Conservation (phyloP, 2,888 invertebrate genomes). For the Tuberolachnus salignus region DNA sequence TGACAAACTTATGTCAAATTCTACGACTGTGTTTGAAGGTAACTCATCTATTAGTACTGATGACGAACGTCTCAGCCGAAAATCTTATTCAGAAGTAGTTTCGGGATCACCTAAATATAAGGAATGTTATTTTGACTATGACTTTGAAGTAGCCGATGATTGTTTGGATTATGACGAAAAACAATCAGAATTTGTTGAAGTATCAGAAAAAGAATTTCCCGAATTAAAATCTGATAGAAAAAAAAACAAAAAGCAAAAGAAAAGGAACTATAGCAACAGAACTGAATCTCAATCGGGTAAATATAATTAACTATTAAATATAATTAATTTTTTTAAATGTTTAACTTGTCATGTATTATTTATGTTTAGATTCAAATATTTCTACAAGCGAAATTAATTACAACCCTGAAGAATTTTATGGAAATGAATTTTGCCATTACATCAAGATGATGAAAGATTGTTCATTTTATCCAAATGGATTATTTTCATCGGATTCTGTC, state of each 20-base stretch:
- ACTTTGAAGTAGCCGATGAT: slow-evolving; percentile 31
- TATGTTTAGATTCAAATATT: slow-evolving; percentile 27
- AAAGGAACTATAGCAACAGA: slow-evolving; percentile 31
- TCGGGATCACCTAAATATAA: slow-evolving; percentile 21
- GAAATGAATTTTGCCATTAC: slow-evolving; percentile 44
- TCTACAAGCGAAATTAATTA: slow-evolving; percentile 5
- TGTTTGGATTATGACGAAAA: slow-evolving; percentile 43
- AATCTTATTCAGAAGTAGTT: slow-evolving; percentile 47
- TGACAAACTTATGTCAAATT: slow-evolving; percentile 24
- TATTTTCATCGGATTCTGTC: slow-evolving; percentile 49
- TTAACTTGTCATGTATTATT: not conserved
- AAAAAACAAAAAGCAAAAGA: slow-evolving; percentile 41
- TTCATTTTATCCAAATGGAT: slow-evolving; percentile 51
- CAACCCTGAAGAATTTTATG: slow-evolving; percentile 40
- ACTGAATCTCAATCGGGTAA: slow-evolving; percentile 38
- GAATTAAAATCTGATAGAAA: slow-evolving; percentile 34
- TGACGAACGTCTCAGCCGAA: slow-evolving; percentile 38
- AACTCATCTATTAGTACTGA: slow-evolving; percentile 47
- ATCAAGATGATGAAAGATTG: slow-evolving; percentile 53
- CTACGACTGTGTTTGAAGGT: slow-evolving; percentile 7
- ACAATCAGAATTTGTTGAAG: slow-evolving; percentile 41
- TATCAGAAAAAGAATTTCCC: slow-evolving; percentile 48
- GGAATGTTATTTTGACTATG: slow-evolving; percentile 40
- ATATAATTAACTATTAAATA: slow-evolving; percentile 14
- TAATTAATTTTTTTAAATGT: not conserved